These are phyloP conservation scores for Pinna nobilis DNA, from an alignment of 1,140 invertebrate species.

Conservation along the genomic window DNA sequence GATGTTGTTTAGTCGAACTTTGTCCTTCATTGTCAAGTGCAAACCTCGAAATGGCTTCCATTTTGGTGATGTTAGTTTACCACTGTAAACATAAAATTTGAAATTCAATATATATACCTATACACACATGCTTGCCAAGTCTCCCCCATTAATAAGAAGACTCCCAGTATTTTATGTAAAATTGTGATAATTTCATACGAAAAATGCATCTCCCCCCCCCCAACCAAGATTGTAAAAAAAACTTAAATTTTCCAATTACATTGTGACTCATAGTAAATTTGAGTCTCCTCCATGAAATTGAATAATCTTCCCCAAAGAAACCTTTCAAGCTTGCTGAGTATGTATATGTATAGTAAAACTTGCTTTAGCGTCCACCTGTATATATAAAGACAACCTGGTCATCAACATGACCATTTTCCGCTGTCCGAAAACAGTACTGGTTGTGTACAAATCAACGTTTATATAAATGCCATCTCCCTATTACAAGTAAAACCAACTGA, in stretches of 20 bases:
- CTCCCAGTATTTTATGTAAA: not conserved
- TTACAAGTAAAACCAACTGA: not conserved
- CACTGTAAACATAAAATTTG: constrained; percentile 80
- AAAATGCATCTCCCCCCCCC: not conserved
- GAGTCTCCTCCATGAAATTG: too few species aligned
- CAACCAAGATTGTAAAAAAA: not conserved
- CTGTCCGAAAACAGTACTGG: not conserved
- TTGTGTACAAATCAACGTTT: too few species aligned
- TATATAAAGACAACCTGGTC: not conserved
- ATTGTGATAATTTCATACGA: not conserved
- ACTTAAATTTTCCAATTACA: not conserved
- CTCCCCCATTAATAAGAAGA: not conserved
- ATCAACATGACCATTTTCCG: not conserved
- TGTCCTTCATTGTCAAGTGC: constrained; percentile 96
- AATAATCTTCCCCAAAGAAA: too few species aligned
- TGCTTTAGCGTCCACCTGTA: too few species aligned
- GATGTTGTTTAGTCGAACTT: constrained; percentile 99
- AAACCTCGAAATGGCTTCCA: constrained; percentile 99
- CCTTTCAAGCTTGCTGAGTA: not conserved
- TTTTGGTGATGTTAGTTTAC: constrained; percentile 98
- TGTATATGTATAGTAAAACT: too few species aligned
- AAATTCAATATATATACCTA: not conserved
- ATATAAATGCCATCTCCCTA: not conserved
- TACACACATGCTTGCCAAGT: not conserved
- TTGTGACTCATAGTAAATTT: too few species aligned